Base-by-base conservation (phyloP, 2,888 invertebrate species). In the Drosophila koepferae region DNA sequence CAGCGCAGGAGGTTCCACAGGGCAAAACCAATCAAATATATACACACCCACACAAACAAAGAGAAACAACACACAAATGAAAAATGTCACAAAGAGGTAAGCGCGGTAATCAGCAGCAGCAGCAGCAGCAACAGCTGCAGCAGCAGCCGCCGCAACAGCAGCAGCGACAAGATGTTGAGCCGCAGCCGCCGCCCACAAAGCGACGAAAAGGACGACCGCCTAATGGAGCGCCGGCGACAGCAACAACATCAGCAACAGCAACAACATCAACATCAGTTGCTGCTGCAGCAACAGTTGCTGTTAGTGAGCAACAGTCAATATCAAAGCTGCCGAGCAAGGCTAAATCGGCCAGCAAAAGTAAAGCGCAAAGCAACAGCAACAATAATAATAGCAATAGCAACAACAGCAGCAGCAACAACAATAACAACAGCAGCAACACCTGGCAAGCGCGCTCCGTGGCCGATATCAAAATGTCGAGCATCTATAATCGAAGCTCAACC, bases 391-490 rank as follows among this genome's bases (percentile, higher is more conserved):
- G 62, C 65, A 77, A 55, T 63, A 77, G 56, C 59, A 74, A 61
- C 46, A 85, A 49, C 46, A 78, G 18, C 43, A 86, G 49, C 36
- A 61, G 5, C 23, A 65, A 34, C 10, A 68, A 53, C 49, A 67
- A 46, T 18, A 64, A 23, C 43, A 64, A 18, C 53, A 74, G 51
- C 62, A 83, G 67, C 66, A 85, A 81, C 64, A 76, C 91, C 76
- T 97, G 97, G 97, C 97, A 97, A 92, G 96, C 97, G 90, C 95
- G 97, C 90, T 96, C 97, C 89, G 95, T 96, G 91, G 96, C 96
- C 92, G 97, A 97, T 94, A 96, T 97, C 93, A 97, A 97, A 94
- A 96, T 96, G 94, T 96, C 96, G 89, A 96, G 97, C 93, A 98
- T 98, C 93, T 98, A 98, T 94, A 98, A 98, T 93, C 95, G 95